Base-by-base conservation (phyloP, 1,140 invertebrate species). In the Aradophagus sp. region DNA sequence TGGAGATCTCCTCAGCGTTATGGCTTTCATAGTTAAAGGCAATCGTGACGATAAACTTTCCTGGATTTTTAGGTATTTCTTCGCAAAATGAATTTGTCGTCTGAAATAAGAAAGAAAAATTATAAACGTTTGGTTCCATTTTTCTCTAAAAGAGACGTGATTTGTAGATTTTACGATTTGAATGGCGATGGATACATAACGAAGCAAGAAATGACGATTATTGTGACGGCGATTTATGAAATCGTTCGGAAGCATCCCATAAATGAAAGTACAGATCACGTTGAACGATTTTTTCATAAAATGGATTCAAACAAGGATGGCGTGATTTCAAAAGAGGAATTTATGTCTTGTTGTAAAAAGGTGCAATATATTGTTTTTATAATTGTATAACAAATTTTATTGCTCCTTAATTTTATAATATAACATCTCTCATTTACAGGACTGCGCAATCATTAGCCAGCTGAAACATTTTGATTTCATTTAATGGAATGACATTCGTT, bases 131-230 rank as follows among this genome's bases (percentile, higher is more conserved):
- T n/a, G n/a, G n/a, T n/a, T n/a, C n/a, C n/a, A n/a, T n/a, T n/a
- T n/a, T n/a, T n/a, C n/a, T n/a, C n/a, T n/a, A n/a, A n/a, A n/a
- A n/a, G n/a, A n/a, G n/a, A n/a, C n/a, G n/a, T 23, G 8, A 27
- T 76, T 56, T 52, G 39, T 45, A 84, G 82, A 31, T 74, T 84
- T 23, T 84, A 84, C 42, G 81, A 84, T 47, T 27, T 81, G 8
- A 76, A 83, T 45, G 78, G 80, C 1, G 80, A 84, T 19, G 82
- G 81, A 38, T 75, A 69, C 10, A 82, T 84, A 41, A 81, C 81
- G 4, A 80, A 74, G 47, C 58, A 68, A 15, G 81, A 83, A 29
- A 82, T 84, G 81, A 47, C 63, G 4, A 14, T 63, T 1, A 77
- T 77, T 38, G 36, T 83, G 34, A 75, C 79, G 0, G 76, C 82